Evolutionary conservation across 2,113 vertebrate species (phyloP), one percentile per base, ranked within the genome.

Genomic region (Xiphorhynchus elegans): DNA sequence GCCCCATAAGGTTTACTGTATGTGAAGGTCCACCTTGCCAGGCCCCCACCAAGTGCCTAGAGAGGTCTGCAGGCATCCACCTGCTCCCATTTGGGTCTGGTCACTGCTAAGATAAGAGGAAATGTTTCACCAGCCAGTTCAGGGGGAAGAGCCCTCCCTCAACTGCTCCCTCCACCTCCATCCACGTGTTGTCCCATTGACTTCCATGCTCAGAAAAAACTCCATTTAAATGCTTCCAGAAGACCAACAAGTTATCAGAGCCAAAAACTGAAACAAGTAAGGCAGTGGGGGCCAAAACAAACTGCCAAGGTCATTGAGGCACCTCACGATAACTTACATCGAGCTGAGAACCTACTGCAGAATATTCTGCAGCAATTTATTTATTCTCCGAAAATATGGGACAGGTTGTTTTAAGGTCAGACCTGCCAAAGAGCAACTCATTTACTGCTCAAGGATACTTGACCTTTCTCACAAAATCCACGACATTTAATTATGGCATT

Each of bases 101-200:
- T 87, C 55, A 89, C 17, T 63, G 44, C 62, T 35, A 67, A 49
- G 13, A 10, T 19, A 66, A 64, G 0, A 0, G 44, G 25, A 90
- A 33, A 63, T 6, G 17, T 47, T 60, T 69, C 13, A 63, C 3
- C 19, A 79, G 11, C 19, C 11, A 33, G 19, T 64, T 50, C 15
- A 70, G 25, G 6, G 28, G 14, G 9, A 88, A 82, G 4, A 87
- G 9, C 18, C 11, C 16, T 40, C 6, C 28, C 42, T 58, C 1
- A 7, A 19, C 3, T 1, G 6, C 8, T 47, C 2, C 12, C 2
- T 13, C 4, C 17, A 70, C 2, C 7, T 58, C 28, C 20, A 52
- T 25, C 31, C 10, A 4, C 0, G 2, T 31, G 3, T 21, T 44
- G 12, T 35, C 24, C 24, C 42, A 46, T 5, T 40, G 35, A 31